Evolutionary conservation across 2,888 invertebrate species (phyloP).

Genomic region (Hemaris fuciformis): DNA sequence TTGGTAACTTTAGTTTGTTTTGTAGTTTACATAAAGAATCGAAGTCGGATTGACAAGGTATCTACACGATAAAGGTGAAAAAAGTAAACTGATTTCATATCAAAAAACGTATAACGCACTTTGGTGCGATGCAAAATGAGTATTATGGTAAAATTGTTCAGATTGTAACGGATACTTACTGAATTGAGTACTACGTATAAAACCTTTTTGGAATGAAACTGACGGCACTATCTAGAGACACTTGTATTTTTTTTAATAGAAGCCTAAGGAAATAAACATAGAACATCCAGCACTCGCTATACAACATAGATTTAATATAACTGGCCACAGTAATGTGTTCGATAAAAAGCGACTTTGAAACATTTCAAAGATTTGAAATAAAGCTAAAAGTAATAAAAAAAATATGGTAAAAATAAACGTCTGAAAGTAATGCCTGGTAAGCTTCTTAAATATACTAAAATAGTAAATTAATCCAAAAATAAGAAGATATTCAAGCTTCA

Average conservation of each 20-base stretch:
- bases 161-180: not conserved
- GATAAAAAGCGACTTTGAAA: constrained; percentile 38
- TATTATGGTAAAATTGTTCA: constrained; percentile 41
- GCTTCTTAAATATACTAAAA: constrained; percentile 61
- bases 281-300: constrained; percentile 64
- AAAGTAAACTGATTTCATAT: constrained; percentile 28
- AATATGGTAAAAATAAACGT: constrained; percentile 24
- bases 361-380: constrained; percentile 42
- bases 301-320: constrained; percentile 68
- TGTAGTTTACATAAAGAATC: constrained; percentile 47
- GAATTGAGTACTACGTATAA: not conserved
- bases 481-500: constrained; percentile 58
- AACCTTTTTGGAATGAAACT: constrained; percentile 30
- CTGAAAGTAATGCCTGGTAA: constrained; percentile 51
- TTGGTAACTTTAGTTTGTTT: constrained; percentile 76
- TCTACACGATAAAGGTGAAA: constrained; percentile 24
- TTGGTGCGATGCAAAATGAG: constrained; percentile 45
- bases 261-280: constrained; percentile 45
- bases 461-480: constrained; percentile 69
- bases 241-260: constrained; percentile 28
- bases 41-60: constrained; percentile 50
- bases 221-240: constrained; percentile 22
- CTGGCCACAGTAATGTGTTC: constrained; percentile 76
- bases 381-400: constrained; percentile 27
- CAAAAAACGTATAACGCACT: constrained; percentile 29